phyloP scores from a whole-genome alignment of 2,797 vertebrate species.

The Alosa sapidissima region DNA sequence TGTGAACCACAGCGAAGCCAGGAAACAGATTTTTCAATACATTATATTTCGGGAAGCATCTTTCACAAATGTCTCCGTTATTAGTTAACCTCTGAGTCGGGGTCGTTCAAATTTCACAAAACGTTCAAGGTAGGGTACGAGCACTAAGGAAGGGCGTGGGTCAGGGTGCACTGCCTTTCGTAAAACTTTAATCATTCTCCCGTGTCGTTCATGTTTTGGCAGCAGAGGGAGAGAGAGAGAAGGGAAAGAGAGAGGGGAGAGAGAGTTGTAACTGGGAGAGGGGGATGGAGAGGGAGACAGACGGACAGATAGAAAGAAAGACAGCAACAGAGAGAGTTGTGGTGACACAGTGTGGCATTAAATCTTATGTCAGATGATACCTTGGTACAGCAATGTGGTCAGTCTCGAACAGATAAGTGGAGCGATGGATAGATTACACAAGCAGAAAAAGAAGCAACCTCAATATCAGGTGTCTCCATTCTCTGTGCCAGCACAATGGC shows the following conservation, averaged over 20 bases:
- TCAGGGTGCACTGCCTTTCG: slow-evolving; percentile 63
- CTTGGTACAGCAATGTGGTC: slow-evolving; percentile 41
- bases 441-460: slow-evolving; percentile 29
- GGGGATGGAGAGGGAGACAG: slow-evolving; percentile 22
- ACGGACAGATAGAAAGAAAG: slow-evolving; percentile 35
- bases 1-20: slow-evolving; percentile 63
- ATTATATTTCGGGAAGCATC: slow-evolving; percentile 75
- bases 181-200: slow-evolving; percentile 63
- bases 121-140: slow-evolving; percentile 70
- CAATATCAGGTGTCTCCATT: slow-evolving; percentile 46
- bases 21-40: slow-evolving; percentile 83
- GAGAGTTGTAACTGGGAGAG: slow-evolving; percentile 2
- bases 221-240: slow-evolving; percentile 19
- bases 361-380: slow-evolving; percentile 50
- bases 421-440: slow-evolving; percentile 47
- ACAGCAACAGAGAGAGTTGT: slow-evolving; percentile 29
- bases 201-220: slow-evolving; percentile 46
- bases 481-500: background rate
- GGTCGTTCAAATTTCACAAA: slow-evolving; percentile 68
- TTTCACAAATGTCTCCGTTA: slow-evolving; percentile 77
- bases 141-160: slow-evolving; percentile 65
- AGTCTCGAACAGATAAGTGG: slow-evolving; percentile 45
- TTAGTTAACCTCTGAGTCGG: slow-evolving; percentile 71
- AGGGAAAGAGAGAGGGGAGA: background rate
- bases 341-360: slow-evolving; percentile 10